Evolutionary conservation across 2,797 vertebrate genomes (phyloP).

Genomic region (Tauraco hartlaubi): DNA sequence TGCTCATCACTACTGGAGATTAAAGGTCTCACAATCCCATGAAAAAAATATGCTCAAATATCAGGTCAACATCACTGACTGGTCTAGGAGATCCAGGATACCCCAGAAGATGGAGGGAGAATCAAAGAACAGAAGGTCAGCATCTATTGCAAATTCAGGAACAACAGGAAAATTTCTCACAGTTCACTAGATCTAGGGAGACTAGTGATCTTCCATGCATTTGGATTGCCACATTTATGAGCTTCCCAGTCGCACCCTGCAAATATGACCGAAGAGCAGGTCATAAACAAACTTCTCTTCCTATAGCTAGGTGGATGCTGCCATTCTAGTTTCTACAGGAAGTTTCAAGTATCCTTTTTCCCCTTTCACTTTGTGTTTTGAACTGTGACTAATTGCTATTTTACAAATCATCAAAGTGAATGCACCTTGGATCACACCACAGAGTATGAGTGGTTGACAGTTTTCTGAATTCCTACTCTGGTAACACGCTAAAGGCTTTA

Average conservation of each 20-base stretch:
- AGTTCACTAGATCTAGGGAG: background rate
- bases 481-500: background rate
- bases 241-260: background rate
- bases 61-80: background rate
- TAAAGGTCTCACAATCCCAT: background rate
- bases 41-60: background rate
- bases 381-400: background rate
- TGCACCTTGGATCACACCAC: background rate
- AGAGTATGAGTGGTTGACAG: background rate
- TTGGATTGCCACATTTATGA: background rate
- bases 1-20: background rate
- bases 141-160: background rate
- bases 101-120: background rate
- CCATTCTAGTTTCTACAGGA: background rate
- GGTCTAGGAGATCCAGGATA: background rate
- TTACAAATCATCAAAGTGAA: background rate
- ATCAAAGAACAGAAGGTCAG: background rate
- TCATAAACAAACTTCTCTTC: background rate
- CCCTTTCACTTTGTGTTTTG: background rate
- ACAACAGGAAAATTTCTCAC: background rate
- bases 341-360: background rate
- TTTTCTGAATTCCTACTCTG: background rate
- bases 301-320: background rate
- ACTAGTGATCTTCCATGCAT: background rate
- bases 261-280: background rate